Evolutionary conservation across 1,140 invertebrate species (phyloP), one percentile per base, ranked within the genome.

Genomic region (Drosophila orosa): DNA sequence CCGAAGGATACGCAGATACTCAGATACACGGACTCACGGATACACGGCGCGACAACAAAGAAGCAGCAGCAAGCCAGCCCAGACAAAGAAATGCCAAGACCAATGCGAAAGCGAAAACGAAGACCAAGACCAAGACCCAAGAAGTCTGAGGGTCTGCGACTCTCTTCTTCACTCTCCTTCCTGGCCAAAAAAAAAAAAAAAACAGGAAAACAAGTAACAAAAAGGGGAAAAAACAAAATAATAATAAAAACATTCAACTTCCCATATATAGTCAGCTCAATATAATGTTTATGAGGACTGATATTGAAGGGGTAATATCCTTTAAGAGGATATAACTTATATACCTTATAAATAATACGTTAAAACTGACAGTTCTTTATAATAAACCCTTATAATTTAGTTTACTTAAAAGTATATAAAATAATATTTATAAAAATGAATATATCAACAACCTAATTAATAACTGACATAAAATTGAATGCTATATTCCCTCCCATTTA

Each of bases 81-180:
- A 73, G 69, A 73, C 69, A 73, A 73, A 73, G 69, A 73, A 73
- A 73, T 73, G 67, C 37, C 45, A 50, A 44, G 67, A 52, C 69
- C 55, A 68, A 68, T 65, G 61, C 59, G 59, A 61, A 50, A 60
- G 37, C 40, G 47, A 68, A 68, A 42, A 48, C 65, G 22, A 68
- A 52, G 65, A 42, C 65, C 59, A 19, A 57, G 37, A 27, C 55
- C 17, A 8, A 62, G 35, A 40, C 59, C 19, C 9, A 59, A 62
- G 60, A 68, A 33, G 67, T 68, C 67, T 68, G 67, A n/a, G 31
- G 40, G 66, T 67, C 61, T 68, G 61, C 45, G 13, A 24, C 27
- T 62, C 25, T 33, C 44, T 57, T 10, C 35, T 13, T 42, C 7
- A 17, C 29, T 19, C 40, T 45, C 6, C 59, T 40, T 68, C 55